Percentiles rank a stretch among this genome's conserved stretches.
phyloP scores from a whole-genome alignment of 2,797 vertebrate genomes.

The Pelochelys cantorii region DNA sequence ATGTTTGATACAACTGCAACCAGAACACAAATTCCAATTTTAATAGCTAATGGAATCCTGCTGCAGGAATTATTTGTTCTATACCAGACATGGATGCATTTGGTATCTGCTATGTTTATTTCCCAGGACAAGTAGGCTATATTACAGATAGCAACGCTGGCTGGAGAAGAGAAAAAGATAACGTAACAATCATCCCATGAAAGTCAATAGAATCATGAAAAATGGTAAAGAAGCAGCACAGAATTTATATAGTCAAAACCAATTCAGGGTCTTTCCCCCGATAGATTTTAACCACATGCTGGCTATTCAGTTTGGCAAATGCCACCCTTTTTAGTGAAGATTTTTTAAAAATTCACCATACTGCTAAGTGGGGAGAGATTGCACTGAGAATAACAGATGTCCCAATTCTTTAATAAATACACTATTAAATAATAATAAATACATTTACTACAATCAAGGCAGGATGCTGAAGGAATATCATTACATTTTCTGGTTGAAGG shows the following conservation, averaged over 20 bases:
- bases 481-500: constrained; percentile 22
- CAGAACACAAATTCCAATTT: not conserved
- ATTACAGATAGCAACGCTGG: rapidly evolving
- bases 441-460: not conserved
- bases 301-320: constrained; percentile 55
- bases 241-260: not conserved
- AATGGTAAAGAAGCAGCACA: not conserved
- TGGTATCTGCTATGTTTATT: not conserved
- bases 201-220: not conserved
- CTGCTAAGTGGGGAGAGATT: constrained; percentile 58
- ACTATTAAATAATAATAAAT: not conserved
- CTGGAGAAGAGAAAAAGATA: not conserved
- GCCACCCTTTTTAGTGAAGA: not conserved
- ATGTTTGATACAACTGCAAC: not conserved
- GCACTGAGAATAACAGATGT: constrained; percentile 37
- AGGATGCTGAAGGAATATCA: not conserved
- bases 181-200: rapidly evolving
- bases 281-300: not conserved
- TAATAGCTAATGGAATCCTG: not conserved
- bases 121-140: rapidly evolving
- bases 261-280: not conserved
- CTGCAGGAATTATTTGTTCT: rapidly evolving
- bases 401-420: not conserved
- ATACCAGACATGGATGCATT: rapidly evolving
- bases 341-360: constrained; percentile 35